Base-by-base conservation (phyloP, 2,797 vertebrate genomes). In the Emydoidea blandingii region DNA sequence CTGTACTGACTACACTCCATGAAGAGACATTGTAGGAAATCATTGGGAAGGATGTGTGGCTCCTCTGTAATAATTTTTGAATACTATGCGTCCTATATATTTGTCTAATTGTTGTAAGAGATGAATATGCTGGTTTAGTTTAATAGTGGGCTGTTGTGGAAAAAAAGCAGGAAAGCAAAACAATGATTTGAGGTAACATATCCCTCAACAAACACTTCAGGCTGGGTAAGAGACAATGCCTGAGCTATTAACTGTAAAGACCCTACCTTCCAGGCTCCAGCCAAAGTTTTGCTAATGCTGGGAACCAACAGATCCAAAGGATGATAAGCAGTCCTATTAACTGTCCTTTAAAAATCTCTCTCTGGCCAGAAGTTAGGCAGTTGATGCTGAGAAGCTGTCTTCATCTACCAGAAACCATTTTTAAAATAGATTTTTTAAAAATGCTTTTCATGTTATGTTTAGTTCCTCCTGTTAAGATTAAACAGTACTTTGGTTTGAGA, bases 221-320 rank as follows among this genome's bases (percentile, higher is more conserved):
- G 81, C 91, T 90, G 96, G 92, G 94, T 93, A 95, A 87, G 56
- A 93, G 91, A 97, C 96, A 97, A 94, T 96, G 81, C 93, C 91
- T 93, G 87, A 96, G 92, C 95, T 97, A 91, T 97, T 96, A 95
- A 89, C 95, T 97, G 90, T 97, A 95, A 95, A 90, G 15, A n/a
- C 31, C 31, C 31, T 62, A 68, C 34, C 88, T 95, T 94, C 92
- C 92, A 89, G 83, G 79, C 88, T 95, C 89, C 96, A 96, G 65
- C 88, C 93, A 93, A 59, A 94, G 92, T 89, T 96, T 96, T 97
- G 89, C 91, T 95, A 95, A 87, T 95, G 85, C 83, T 96, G 97
- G 94, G 96, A 95, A 96, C 62, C 34, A 68, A 68, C 34, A 68
- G 62, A n/a, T 68, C n/a, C 95, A 84, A 81, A 94, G 82, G 91